Percentiles rank a stretch among this genome's conserved stretches.
phyloP scores from a whole-genome alignment of 2,797 vertebrate species.

The Gila robusta region DNA sequence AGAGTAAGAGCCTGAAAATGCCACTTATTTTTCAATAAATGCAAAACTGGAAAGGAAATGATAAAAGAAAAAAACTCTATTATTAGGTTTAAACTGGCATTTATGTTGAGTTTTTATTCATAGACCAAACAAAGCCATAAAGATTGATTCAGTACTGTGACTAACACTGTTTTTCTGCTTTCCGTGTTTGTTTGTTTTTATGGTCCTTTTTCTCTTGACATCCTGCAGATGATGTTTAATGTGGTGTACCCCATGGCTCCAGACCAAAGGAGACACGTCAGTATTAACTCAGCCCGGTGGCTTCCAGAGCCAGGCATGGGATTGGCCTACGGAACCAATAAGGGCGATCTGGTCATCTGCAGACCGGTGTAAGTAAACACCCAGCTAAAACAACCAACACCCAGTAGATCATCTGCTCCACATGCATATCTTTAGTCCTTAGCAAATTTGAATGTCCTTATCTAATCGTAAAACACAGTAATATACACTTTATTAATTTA shows the following conservation, averaged over 20 bases:
- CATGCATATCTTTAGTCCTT: constrained; percentile 5
- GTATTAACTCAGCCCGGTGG: constrained; percentile 99
- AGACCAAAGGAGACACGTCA: constrained; percentile 97
- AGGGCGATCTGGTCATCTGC: constrained; percentile 98
- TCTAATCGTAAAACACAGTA: not conserved
- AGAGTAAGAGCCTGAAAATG: constrained; percentile 82
- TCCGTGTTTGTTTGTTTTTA: not conserved
- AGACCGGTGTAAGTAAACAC: constrained; percentile 91
- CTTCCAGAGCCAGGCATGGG: constrained; percentile 96
- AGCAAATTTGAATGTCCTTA: not conserved
- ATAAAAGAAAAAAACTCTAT: not conserved
- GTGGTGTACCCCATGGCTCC: constrained; percentile 87
- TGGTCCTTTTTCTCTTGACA: not conserved
- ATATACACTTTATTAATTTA: not conserved
- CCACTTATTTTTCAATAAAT: not conserved
- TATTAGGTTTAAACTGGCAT: not conserved
- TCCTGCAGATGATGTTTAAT: constrained; percentile 61
- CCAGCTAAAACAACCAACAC: not conserved
- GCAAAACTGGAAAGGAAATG: not conserved
- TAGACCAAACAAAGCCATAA: not conserved
- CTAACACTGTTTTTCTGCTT: not conserved
- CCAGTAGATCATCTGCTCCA: not conserved
- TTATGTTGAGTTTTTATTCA: not conserved
- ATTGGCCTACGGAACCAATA: constrained; percentile 98
- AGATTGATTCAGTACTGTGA: not conserved